phyloP scores from a whole-genome alignment of 1,140 invertebrate species.

The Ptiloglossa arizonensis region DNA sequence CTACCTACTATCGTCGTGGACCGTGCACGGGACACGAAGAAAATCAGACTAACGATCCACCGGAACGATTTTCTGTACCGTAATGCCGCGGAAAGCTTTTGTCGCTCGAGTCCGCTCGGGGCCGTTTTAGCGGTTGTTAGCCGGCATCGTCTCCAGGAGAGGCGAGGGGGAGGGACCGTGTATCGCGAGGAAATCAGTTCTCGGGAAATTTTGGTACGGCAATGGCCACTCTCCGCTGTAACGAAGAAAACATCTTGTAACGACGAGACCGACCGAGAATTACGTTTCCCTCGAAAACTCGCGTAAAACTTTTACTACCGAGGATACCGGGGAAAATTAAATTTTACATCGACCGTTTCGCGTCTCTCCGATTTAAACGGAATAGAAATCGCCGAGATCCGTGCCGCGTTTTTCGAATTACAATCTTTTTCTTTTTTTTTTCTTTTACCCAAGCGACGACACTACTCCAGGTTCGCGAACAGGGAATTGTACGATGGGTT shows the following conservation, averaged over 20 bases:
- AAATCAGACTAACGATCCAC: conserved; percentile 50
- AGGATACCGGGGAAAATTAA: not conserved
- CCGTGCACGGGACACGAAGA: conserved; percentile 45
- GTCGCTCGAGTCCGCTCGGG: not conserved
- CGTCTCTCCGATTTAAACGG: too few species aligned
- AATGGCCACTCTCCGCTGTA: not conserved
- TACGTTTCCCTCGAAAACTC: not conserved
- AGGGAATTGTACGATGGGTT: too few species aligned
- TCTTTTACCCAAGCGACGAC: too few species aligned
- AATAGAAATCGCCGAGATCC: too few species aligned
- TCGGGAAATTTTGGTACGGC: not conserved
- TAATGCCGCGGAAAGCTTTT: conserved; percentile 40
- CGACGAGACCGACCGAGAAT: not conserved
- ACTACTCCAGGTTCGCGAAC: too few species aligned
- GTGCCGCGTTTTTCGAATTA: too few species aligned
- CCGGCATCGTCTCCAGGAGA: not conserved
- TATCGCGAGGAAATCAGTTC: not conserved
- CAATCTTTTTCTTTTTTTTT: too few species aligned
- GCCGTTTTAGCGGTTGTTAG: conserved; percentile 11
- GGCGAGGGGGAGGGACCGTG: not conserved
- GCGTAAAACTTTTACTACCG: not conserved
- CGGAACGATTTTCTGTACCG: conserved; percentile 41
- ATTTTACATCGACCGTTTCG: not conserved
- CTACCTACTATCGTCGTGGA: conserved; percentile 42
- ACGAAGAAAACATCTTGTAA: not conserved